Evolutionary conservation across 2,888 invertebrate species (phyloP), one percentile per base, ranked within the genome.

Genomic region (Charanyca ferruginea): DNA sequence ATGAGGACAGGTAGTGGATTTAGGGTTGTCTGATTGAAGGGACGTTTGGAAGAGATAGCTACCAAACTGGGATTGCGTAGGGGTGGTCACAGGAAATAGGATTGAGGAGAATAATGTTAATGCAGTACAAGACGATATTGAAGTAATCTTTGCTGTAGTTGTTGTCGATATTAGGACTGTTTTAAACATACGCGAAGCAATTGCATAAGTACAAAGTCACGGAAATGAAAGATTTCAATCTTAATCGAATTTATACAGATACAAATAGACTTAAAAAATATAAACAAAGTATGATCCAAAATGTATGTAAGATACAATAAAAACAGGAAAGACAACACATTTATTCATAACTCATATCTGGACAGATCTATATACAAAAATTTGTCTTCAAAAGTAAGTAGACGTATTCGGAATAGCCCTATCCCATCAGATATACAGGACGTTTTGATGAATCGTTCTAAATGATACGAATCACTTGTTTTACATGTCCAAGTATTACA

Each of bases 1-100:
- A 95, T 94, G 93, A 90, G 90, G 93, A 93, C 93, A 94, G 93
- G 92, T 93, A 92, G 87, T 84, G 65, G 79, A 77, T 83, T 83
- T 77, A 79, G 71, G 73, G 81, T 67, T 83, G 79, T 83, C 75
- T 72, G 77, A 66, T 72, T 76, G 81, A 77, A 77, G 73, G 75
- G 72, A 76, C 65, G 62, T 67, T 75, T 49, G 68, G 76, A 67
- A 55, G 71, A 76, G 77, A 74, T 70, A 79, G 79, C 75, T 69
- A 69, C 83, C 59, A 61, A 72, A 71, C 67, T 70, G 60, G 61
- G 41, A 75, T 62, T 62, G 59, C 64, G 55, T 72, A 70, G 80
- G 83, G 77, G 77, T 72, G 71, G 65, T 48, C 62, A 11, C 45
- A 59, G 73, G 73, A 73, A 73, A 55, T 70, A 54, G 9, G 41